Base-by-base conservation (phyloP, 1,140 invertebrate genomes). In the Eubasilissa regina region DNA sequence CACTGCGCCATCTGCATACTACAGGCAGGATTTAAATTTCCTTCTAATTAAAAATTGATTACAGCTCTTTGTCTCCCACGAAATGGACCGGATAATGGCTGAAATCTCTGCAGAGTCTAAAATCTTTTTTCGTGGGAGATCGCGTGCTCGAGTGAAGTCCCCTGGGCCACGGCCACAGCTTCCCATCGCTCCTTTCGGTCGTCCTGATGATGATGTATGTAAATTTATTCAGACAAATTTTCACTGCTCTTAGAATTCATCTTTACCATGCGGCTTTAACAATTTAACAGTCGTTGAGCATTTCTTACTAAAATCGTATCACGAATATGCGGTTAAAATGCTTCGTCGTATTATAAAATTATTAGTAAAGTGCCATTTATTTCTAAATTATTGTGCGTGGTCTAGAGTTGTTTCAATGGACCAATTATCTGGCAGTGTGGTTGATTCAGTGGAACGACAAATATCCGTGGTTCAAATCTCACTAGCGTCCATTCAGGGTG, bases 181-280 rank as follows among this genome's bases (percentile, higher is more conserved):
- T 35, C 25, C 25, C 25, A 35, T 35, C 25, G 25, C 25, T 35
- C 25, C 25, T n/a, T n/a, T 35, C 25, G 48, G 35, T 64, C 60
- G 35, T 25, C 35, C 11, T 64, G 19, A 25, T 35, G 19, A 25
- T 64, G 60, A 64, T 64, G 19, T n/a, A 64, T 64, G 60, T 10
- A 64, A 64, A 64, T 64, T 64, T 64, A 64, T 64, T 64, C 60
- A 43, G 35, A 13, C 60, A 64, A 64, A 64, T 64, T 44, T 25
- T 64, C 60, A 21, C 35, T 8, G 19, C 60, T 64, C 60, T 13
- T 35, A 35, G 25, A 35, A 35, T 35, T 35, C 25, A 35, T 35
- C 25, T 35, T 35, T 35, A 35, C 11, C n/a, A 11, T 12, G 60
- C 60, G 21, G 19, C 19, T 21, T 25, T 64, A 64, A 25, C 60